phyloP scores from a whole-genome alignment of 2,888 invertebrate species.

The Drosophila recens region DNA sequence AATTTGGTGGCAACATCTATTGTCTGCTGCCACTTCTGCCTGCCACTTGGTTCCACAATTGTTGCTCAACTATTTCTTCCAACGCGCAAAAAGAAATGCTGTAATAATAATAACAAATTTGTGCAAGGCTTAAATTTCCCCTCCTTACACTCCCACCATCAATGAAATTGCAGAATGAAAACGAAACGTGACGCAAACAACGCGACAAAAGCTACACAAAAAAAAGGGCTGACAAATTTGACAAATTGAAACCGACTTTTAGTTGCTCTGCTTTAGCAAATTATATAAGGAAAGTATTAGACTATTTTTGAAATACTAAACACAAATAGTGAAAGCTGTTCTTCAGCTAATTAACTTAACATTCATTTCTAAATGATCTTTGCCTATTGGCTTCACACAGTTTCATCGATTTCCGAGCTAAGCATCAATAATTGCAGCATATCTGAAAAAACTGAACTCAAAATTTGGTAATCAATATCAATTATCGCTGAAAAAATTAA shows the following conservation, averaged over 20 bases:
- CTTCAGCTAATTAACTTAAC: background rate
- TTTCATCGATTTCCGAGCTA: background rate
- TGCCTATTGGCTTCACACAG: background rate
- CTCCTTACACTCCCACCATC: background rate
- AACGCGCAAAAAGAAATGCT: slow-evolving; percentile 70
- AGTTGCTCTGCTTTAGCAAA: slow-evolving; percentile 22
- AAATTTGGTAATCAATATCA: too few relatives aligned
- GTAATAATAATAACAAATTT: slow-evolving; percentile 74
- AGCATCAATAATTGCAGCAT: too few relatives aligned
- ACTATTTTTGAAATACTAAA: too few relatives aligned
- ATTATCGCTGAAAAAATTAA: too few relatives aligned
- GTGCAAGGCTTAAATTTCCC: slow-evolving; percentile 55
- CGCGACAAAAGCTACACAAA: slow-evolving; percentile 37
- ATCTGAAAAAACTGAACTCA: too few relatives aligned
- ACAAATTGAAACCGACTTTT: slow-evolving; percentile 12
- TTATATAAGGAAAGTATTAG: too few relatives aligned
- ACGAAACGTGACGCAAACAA: slow-evolving; percentile 76
- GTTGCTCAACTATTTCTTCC: slow-evolving; percentile 61
- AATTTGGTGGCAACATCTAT: slow-evolving; percentile 49
- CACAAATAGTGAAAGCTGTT: background rate
- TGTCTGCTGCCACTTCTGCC: slow-evolving; percentile 41
- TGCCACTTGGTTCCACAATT: slow-evolving; percentile 42
- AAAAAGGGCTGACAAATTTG: slow-evolving; percentile 1
- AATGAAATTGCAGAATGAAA: slow-evolving; percentile 65
- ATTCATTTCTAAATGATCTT: background rate